Evolutionary conservation across 2,113 vertebrate species (phyloP), one percentile per base, ranked within the genome.

Genomic region (Rissa tridactyla): DNA sequence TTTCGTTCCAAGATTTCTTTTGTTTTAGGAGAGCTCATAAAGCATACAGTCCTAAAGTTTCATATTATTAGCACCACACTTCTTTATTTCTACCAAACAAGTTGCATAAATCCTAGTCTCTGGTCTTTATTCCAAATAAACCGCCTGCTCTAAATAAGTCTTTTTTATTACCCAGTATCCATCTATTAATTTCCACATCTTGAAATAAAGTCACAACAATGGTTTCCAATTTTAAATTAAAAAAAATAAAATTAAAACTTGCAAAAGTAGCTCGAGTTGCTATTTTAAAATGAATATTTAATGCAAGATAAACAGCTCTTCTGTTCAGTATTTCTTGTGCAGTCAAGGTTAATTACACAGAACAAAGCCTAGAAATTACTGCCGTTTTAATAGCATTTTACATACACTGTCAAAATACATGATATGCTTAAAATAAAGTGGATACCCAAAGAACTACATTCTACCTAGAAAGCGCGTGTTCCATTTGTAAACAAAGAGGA

Each of bases 291-390:
- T 61, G 13, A 96, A 15, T 64, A 32, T 62, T 90, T 94, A 94
- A 92, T 83, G 71, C 44, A 86, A 97, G 64, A 96, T 71, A 97
- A 97, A 96, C 20, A 80, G 55, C 49, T 96, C 44, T 85, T 91
- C 51, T 52, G 18, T 77, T 93, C 13, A 81, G n/a, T 69, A 93
- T 85, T 29, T 95, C 47, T 83, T 87, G 25, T 86, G 69, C 79
- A 97, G 84, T 94, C 81, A 94, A 94, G 34, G 77, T 86, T 97
- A 97, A 96, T 94, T 95, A 96, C 22, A 95, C 5, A 64, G 58
- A 96, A 97, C 79, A 96, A 97, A 97, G 84, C 32, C 70, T 68
- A 93, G 94, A 97, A 93, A 94, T 86, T 94, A 92, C 86, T 81
- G 70, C 46, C 49, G 84, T 87, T 96, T 98, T 91, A 97, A 95